A percentile compares a stretch with the other conserved stretches of the same genome.
Conservation (phyloP, 2,888 invertebrate species). For the Gymnosoma rotundatum region DNA sequence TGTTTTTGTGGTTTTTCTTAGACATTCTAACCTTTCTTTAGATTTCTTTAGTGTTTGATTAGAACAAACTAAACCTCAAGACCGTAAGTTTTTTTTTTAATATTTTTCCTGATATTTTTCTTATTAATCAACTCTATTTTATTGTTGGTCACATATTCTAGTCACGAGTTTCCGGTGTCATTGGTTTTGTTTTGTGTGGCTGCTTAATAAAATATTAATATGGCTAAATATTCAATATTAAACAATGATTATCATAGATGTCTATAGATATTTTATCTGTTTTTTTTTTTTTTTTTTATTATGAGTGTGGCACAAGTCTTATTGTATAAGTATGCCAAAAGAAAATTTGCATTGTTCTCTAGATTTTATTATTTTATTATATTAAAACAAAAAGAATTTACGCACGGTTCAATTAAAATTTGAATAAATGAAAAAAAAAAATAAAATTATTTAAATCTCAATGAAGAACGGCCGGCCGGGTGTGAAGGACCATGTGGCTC, state of each 20-base stretch:
- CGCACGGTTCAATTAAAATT: not conserved
- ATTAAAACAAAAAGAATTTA: not conserved
- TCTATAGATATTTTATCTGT: slow-evolving; percentile 25
- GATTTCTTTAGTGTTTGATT: not conserved
- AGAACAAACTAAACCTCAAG: slow-evolving; percentile 6
- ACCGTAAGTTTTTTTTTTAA: not conserved
- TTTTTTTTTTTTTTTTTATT: not conserved
- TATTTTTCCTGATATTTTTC: slow-evolving; percentile 1
- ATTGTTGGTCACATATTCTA: slow-evolving; percentile 55
- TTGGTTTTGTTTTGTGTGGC: slow-evolving; percentile 65
- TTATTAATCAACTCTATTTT: not conserved
- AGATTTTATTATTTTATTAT: slow-evolving; percentile 31
- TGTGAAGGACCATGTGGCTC: too few species aligned
- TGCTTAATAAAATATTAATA: slow-evolving; percentile 55
- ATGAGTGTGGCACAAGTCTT: slow-evolving; percentile 50
- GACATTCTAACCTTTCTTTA: slow-evolving; percentile 4
- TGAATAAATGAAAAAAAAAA: too few species aligned
- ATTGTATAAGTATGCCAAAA: slow-evolving; percentile 18
- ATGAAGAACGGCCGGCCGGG: too few species aligned
- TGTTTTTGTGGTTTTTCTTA: slow-evolving; percentile 35
- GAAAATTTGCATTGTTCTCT: slow-evolving; percentile 39
- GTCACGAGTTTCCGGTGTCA: slow-evolving; percentile 71
- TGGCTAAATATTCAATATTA: slow-evolving; percentile 64
- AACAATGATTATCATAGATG: slow-evolving; percentile 49
- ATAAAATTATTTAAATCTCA: too few species aligned